These are phyloP conservation scores for Coptodon bakossiorum DNA, from an alignment of 2,113 vertebrate species.

Conservation along the genomic window DNA sequence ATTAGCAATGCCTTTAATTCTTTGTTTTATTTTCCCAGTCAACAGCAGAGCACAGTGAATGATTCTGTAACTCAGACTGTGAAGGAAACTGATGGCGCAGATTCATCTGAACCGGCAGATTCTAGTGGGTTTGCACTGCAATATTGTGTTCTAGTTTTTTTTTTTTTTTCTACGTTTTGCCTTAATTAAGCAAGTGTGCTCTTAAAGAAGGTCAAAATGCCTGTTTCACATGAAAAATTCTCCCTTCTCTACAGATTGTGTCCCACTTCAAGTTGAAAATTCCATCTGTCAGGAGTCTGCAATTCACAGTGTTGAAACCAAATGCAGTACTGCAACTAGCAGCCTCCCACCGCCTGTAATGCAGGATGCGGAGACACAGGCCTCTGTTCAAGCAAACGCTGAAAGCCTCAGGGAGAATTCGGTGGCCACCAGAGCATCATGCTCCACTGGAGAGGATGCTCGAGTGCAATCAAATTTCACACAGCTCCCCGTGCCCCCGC, in stretches of 20 bases:
- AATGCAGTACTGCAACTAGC: neutral
- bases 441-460: conserved; percentile 22
- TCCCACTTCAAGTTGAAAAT: neutral
- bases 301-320: neutral
- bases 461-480: conserved; percentile 43
- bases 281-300: neutral
- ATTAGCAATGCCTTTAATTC: conserved; percentile 14
- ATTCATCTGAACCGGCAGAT: neutral
- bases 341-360: neutral
- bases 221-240: neutral
- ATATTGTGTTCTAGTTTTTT: neutral
- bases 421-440: neutral
- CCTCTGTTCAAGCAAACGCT: conserved; percentile 12
- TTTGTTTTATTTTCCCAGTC: conserved; percentile 38
- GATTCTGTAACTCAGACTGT: neutral
- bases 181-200: neutral
- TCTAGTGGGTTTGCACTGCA: conserved; percentile 33
- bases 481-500: neutral
- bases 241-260: conserved; percentile 15
- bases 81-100: neutral
- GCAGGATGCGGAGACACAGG: conserved; percentile 33
- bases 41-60: neutral
- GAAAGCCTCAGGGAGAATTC: neutral
- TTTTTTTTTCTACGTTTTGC: neutral
- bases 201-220: neutral